These are phyloP conservation scores for Alfaro cultratus DNA, from an alignment of 2,797 vertebrate genomes.

Conservation along the genomic window DNA sequence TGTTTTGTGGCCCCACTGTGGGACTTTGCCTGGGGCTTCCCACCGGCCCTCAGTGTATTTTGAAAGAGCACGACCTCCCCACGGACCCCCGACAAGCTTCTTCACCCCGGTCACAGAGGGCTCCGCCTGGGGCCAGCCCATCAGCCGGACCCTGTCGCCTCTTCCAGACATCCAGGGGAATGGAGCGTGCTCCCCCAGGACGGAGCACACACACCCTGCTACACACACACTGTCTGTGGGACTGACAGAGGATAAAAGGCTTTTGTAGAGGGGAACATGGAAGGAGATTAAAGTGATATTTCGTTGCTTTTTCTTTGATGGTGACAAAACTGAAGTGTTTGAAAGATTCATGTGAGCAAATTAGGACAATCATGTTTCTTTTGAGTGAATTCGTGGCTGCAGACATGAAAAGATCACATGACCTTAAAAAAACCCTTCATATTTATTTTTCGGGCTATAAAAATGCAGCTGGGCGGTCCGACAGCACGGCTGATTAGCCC, in stretches of 20 bases:
- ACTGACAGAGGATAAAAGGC: conserved; percentile 23
- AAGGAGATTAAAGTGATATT: conserved; percentile 1
- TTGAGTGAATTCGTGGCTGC: background rate
- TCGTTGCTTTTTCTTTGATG: conserved; percentile 1
- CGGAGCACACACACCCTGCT: conserved; percentile 5
- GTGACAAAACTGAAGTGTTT: conserved; percentile 4
- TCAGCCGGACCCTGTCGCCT: conserved; percentile 44
- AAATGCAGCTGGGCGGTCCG: conserved; percentile 7
- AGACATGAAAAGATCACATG: background rate
- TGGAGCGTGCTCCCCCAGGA: conserved; percentile 35
- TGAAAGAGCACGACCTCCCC: conserved; percentile 62
- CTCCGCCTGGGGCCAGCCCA: conserved; percentile 64
- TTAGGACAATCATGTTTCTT: conserved; percentile 7
- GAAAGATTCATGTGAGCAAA: conserved; percentile 8
- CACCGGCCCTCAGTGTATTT: conserved; percentile 58
- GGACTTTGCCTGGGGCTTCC: conserved; percentile 74
- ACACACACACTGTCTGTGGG: conserved; percentile 22
- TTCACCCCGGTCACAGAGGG: conserved; percentile 32
- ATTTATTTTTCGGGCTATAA: conserved; percentile 1
- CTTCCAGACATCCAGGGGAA: conserved; percentile 54
- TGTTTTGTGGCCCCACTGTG: conserved; percentile 67
- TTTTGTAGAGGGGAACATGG: background rate
- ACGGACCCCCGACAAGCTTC: conserved; percentile 52
- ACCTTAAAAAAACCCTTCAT: background rate
- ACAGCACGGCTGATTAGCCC: conserved; percentile 59